Base-by-base conservation (phyloP, 2,888 invertebrate genomes). In the Hypomecis atomaria region DNA sequence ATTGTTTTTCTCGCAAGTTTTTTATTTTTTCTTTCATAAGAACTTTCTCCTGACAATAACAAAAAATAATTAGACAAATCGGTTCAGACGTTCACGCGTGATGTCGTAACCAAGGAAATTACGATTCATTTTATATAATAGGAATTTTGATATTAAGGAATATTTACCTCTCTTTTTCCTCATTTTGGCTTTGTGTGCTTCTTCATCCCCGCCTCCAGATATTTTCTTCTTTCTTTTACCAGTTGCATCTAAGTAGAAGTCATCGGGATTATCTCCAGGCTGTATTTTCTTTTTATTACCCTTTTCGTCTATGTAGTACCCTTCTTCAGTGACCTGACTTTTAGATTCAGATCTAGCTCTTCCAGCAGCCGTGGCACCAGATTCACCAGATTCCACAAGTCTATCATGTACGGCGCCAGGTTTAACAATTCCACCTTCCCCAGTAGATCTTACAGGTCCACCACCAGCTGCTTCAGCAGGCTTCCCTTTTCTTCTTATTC, bases 201-300 rank as follows among this genome's bases (percentile, higher is more conserved):
- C 43, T 6, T 43, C 43, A 11, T 11, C 43, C 4, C 10, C 43
- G 10, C 43, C 11, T 6, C n/a, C 43, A n/a, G n/a, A 4, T 43
- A 10, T 48, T 48, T 48, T 48, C 36, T 34, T 34, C 10, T 13
- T 48, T 48, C 34, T 34, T 5, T 11, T 34, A n/a, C 34, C 48
- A 6, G 11, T 4, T 75, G 76, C 45, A 48, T 40, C 37, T 37
- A 38, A 37, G 38, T 56, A 45, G 43, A 8, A 33, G 4, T 49
- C 49, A 34, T 36, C 38, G 38, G 38, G 9, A 8, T 38, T 38
- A 9, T 38, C 34, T 34, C 36, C 36, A 34, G 34, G 49, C 5
- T 8, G 11, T 23, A 13, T 45, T 13, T 45, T 45, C 13, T 13
- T 45, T 23, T 13, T 45, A 23, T 45, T 45, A 5, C 45, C 45